Base-by-base conservation (phyloP, 1,140 invertebrate species). In the Drosophila lacertosa region DNA sequence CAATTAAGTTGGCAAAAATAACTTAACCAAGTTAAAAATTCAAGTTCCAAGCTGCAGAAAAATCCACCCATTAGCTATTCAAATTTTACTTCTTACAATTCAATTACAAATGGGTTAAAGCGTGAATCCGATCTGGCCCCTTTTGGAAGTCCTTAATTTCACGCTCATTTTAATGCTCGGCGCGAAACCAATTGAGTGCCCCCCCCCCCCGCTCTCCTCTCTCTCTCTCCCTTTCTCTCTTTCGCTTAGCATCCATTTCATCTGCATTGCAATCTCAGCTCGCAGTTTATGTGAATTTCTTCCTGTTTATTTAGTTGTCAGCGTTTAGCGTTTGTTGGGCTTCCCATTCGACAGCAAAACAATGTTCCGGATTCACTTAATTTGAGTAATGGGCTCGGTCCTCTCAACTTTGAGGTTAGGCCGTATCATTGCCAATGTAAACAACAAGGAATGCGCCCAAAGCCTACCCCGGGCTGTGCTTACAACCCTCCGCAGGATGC, bases 251-350 rank as follows among this genome's bases (percentile, higher is more conserved):
- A 40, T 16, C 51, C 13, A 26, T 18, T 42, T 24, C 24, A 78
- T 78, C 75, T 68, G 68, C 51, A 39, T 48, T 51, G 39, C 69
- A 42, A 47, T 66, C 71, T 67, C 16, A 5, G 20, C 16, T 32
- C 20, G 29, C 42, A 50, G 39, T 89, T 20, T 7, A 29, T 48
- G 89, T 66, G 82, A 89, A 90, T 37, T 73, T 75, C 45, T 59
- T 44, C 59, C 45, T 90, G 79, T 90, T 90, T 90, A 89, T 88
- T 90, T 90, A 90, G 88, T 88, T 88, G 88, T 84, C 79, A 82
- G 80, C 73, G 68, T 77, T 70, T 74, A 71, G 63, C 72, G 73
- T 76, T 84, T 84, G 75, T 57, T 16, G 59, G 81, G 73, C 68
- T 80, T 80, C 72, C 70, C 57, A 39, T 32, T 35, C 47, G 4